These are phyloP conservation scores for Oscheius onirici DNA, from an alignment of 2,888 invertebrate genomes.

Conservation along the genomic window DNA sequence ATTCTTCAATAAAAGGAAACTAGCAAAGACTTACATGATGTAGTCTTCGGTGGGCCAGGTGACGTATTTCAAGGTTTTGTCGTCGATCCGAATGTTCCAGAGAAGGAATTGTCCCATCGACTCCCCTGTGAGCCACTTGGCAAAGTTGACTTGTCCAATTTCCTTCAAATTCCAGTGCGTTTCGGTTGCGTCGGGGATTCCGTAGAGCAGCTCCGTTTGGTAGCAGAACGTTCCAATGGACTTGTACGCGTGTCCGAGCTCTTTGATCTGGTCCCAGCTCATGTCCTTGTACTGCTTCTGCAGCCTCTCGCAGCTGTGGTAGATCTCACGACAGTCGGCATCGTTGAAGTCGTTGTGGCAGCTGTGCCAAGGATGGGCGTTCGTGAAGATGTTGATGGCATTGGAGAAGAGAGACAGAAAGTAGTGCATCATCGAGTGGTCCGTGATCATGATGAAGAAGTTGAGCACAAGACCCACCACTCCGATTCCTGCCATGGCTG, in stretches of 20 bases:
- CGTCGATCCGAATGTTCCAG: background rate
- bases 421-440: background rate
- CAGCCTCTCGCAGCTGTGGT: background rate
- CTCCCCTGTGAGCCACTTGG: background rate
- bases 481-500: background rate
- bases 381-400: background rate
- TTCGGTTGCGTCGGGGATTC: background rate
- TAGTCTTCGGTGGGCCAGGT: background rate
- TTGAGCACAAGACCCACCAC: background rate
- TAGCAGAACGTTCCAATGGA: background rate
- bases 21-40: background rate
- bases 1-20: too few species aligned
- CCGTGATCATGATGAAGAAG: background rate
- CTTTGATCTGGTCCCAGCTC: background rate
- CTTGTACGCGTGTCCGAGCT: background rate
- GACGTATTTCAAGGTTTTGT: background rate
- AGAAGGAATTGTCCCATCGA: background rate
- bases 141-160: background rate
- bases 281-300: background rate
- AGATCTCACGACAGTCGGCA: background rate
- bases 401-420: background rate
- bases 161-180: background rate
- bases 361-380: constrained; percentile 2
- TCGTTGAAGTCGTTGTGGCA: background rate
- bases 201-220: background rate